A percentile compares a stretch with the other conserved stretches of the same genome.
Evolutionary conservation across 2,797 vertebrate species (phyloP).

Genomic region (Trematomus bernacchii): DNA sequence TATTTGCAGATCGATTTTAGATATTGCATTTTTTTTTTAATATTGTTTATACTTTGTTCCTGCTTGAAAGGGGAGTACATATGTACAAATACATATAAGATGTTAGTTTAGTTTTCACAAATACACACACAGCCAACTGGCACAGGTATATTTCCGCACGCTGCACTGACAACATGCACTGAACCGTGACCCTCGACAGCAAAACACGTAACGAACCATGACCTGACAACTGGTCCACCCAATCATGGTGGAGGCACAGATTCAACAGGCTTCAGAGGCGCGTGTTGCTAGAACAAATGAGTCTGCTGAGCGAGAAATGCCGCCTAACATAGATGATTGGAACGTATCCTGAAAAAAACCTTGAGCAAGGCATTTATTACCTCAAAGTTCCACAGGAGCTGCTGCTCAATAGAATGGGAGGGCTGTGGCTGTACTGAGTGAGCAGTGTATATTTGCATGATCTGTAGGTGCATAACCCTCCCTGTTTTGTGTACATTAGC

Average conservation of each 20-base stretch:
- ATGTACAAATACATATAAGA: constrained; percentile 10
- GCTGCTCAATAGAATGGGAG: background rate
- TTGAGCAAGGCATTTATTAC: constrained; percentile 24
- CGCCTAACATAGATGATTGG: constrained; percentile 32
- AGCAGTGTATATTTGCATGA: background rate
- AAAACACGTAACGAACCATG: constrained; percentile 44
- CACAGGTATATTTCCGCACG: background rate
- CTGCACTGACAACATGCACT: constrained; percentile 15
- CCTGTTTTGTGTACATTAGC: constrained; percentile 20
- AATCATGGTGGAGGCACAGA: constrained; percentile 21
- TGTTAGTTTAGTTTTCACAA: background rate
- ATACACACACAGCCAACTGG: background rate
- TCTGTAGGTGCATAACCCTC: background rate
- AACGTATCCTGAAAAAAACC: constrained; percentile 15
- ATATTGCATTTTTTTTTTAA: too few species aligned
- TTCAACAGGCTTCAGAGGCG: constrained; percentile 39
- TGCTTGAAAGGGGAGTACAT: too few species aligned
- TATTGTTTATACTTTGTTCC: too few species aligned
- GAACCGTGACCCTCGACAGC: constrained; percentile 45
- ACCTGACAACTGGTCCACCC: constrained; percentile 50
- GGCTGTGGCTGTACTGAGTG: background rate
- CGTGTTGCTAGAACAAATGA: constrained; percentile 36
- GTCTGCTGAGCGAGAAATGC: constrained; percentile 37
- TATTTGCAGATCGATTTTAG: background rate
- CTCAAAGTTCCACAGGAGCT: background rate